Percentiles rank a stretch among this genome's conserved stretches.
These are phyloP conservation scores for Paratilapia polleni DNA, from an alignment of 2,113 vertebrate genomes.

Conservation along the genomic window DNA sequence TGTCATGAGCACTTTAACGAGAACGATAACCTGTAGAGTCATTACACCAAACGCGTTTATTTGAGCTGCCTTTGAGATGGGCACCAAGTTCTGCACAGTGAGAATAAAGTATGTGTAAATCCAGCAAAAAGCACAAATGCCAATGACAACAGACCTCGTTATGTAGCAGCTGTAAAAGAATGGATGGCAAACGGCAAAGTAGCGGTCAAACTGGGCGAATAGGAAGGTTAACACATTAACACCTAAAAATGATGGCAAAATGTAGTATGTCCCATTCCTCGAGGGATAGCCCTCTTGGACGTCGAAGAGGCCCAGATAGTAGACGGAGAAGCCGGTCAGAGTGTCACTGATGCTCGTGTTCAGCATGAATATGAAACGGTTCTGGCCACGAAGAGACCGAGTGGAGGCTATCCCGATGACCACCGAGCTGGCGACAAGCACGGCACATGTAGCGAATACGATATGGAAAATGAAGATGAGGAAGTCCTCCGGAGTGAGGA, in stretches of 20 bases:
- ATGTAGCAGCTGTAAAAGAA: constrained; percentile 80
- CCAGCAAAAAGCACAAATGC: constrained; percentile 77
- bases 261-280: constrained; percentile 78
- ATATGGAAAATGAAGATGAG: constrained; percentile 80
- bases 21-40: constrained; percentile 76
- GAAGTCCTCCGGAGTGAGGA: constrained; percentile 67
- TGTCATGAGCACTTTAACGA: constrained; percentile 79
- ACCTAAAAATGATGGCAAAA: constrained; percentile 80
- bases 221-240: constrained; percentile 82
- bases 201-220: constrained; percentile 83
- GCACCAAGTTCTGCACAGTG: constrained; percentile 75
- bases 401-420: constrained; percentile 72
- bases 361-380: constrained; percentile 83
- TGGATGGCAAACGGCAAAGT: constrained; percentile 78
- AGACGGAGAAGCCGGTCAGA: constrained; percentile 79
- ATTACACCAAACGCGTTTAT: constrained; percentile 79
- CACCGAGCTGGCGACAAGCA: constrained; percentile 77
- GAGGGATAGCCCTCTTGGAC: constrained; percentile 83
- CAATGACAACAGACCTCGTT: constrained; percentile 58
- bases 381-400: constrained; percentile 74
- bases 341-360: constrained; percentile 84
- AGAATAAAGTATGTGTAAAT: constrained; percentile 77
- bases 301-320: constrained; percentile 83
- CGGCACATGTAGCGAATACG: constrained; percentile 75
- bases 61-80: constrained; percentile 73